phyloP scores from a whole-genome alignment of 2,888 invertebrate genomes.

The Cosmia trapezina region DNA sequence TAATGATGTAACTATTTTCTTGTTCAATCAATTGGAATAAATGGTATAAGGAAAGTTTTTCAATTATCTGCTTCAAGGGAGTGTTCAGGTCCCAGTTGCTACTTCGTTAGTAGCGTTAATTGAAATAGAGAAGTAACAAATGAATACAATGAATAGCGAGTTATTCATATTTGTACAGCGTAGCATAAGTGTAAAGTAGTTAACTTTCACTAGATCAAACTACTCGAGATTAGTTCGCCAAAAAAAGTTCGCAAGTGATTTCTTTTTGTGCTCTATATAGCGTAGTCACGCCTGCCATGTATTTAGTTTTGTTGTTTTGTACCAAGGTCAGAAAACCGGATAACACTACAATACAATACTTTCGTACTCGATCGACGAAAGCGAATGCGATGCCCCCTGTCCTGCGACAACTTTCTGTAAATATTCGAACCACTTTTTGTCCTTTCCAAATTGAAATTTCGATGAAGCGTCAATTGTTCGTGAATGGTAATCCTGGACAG shows the following conservation, averaged over 20 bases:
- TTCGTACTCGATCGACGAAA: conserved; percentile 86
- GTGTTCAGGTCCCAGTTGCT: conserved; percentile 31
- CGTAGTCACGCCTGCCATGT: conserved; percentile 77
- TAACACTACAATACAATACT: conserved; percentile 82
- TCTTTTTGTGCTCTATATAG: conserved; percentile 81
- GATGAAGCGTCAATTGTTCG: conserved; percentile 85
- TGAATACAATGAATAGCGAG: conserved; percentile 54
- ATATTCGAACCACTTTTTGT: conserved; percentile 86
- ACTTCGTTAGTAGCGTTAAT: conserved; percentile 47
- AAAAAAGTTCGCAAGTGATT: conserved; percentile 82
- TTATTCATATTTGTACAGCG: conserved; percentile 61
- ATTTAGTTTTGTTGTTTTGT: conserved; percentile 73
- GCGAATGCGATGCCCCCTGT: conserved; percentile 84
- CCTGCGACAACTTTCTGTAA: conserved; percentile 87
- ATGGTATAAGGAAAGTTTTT: conserved; percentile 53
- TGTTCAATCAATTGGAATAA: conserved; percentile 36
- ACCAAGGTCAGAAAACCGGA: conserved; percentile 87
- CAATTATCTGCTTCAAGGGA: conserved; percentile 50
- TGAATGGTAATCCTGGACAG: conserved; percentile 77
- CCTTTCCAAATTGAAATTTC: conserved; percentile 85
- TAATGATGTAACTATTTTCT: conserved; percentile 47
- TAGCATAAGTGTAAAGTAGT: conserved; percentile 66
- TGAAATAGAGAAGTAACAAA: conserved; percentile 58
- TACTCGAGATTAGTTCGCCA: conserved; percentile 74
- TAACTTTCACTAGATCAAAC: conserved; percentile 85